Percentiles rank a stretch among this genome's conserved stretches.
Evolutionary conservation across 2,113 vertebrate species (phyloP).

Genomic region (Oceanites oceanicus): DNA sequence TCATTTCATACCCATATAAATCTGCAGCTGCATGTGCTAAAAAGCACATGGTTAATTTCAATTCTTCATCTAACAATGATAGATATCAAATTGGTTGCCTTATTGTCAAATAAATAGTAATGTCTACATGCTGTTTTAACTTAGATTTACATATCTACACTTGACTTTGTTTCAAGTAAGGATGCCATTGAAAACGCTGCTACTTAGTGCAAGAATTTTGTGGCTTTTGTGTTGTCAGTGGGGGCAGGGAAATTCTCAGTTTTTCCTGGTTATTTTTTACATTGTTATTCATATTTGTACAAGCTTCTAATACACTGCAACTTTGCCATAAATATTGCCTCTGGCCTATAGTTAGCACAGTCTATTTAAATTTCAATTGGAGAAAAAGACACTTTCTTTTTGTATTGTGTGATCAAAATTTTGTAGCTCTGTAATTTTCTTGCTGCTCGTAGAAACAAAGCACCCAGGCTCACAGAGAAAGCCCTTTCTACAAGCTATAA

Average conservation of each 20-base stretch:
- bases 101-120: not conserved
- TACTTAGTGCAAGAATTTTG: not conserved
- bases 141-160: not conserved
- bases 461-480: conserved; percentile 68
- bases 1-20: not conserved
- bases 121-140: not conserved
- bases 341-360: not conserved
- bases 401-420: conserved; percentile 57
- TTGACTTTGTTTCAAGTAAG: not conserved
- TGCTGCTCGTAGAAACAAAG: conserved; percentile 69
- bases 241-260: not conserved
- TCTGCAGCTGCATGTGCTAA: not conserved
- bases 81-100: not conserved
- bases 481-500: conserved; percentile 81
- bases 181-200: not conserved
- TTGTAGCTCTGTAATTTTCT: conserved; percentile 75
- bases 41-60: not conserved
- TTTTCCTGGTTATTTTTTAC: not conserved
- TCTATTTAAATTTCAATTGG: conserved; percentile 19
- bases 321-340: not conserved
- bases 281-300: not conserved
- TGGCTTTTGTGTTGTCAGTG: not conserved
- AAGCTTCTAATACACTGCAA: not conserved
- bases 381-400: conserved; percentile 35
- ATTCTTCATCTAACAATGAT: not conserved